Conservation (phyloP, 2,888 invertebrate species). For the Liopterus haemorrhoidalis region DNA sequence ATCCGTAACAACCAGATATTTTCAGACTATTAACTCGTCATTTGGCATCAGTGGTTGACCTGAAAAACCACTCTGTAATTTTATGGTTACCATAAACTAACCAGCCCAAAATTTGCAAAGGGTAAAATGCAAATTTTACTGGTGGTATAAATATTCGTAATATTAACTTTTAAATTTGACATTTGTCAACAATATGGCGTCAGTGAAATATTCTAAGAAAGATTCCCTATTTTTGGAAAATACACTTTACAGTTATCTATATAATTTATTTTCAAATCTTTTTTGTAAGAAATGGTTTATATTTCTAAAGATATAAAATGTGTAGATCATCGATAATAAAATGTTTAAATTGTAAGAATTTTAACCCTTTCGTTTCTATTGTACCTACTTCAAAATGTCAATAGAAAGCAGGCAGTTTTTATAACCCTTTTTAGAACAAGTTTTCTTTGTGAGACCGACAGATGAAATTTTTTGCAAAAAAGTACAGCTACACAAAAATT, state of each 20-base stretch:
- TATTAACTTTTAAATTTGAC: no score
- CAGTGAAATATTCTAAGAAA: no score
- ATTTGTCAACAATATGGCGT: no score
- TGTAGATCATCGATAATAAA: not conserved
- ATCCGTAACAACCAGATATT: no score
- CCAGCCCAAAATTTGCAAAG: conserved; percentile 7
- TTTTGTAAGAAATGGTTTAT: not conserved
- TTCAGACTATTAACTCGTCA: no score
- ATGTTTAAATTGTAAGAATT: no score
- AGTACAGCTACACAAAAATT: not conserved
- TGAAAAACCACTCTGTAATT: no score
- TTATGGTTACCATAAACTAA: no score
- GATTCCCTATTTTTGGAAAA: not conserved
- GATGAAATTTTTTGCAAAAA: not conserved
- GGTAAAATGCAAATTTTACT: conserved; percentile 9
- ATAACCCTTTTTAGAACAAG: conserved; percentile 5
- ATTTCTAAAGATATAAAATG: not conserved
- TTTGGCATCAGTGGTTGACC: no score
- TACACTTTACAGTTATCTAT: not conserved
- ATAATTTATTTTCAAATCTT: not conserved
- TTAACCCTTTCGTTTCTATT: conserved; percentile 17
- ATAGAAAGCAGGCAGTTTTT: conserved; percentile 13
- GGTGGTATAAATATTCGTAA: conserved; percentile 10
- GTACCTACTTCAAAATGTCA: conserved; percentile 8
- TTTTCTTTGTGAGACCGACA: not conserved